Evolutionary conservation across 1,140 invertebrate species (phyloP).

Genomic region (Armadillidium nasatum): DNA sequence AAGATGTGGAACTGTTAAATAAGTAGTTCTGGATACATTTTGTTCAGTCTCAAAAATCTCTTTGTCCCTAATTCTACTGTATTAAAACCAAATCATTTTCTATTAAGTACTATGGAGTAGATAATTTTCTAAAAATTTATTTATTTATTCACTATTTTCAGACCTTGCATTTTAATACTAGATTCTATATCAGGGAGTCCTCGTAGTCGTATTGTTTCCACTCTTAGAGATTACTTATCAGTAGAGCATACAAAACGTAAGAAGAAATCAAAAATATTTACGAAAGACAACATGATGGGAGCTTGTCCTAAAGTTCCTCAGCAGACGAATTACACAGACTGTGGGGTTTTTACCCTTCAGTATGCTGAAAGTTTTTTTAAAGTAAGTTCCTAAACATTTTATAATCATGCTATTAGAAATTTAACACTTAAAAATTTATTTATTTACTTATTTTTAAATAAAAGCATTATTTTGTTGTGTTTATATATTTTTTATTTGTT

Average conservation of each 20-base stretch:
- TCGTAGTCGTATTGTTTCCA: slow-evolving; percentile 73
- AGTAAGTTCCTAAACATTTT: slow-evolving; percentile 46
- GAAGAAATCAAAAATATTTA: slow-evolving; percentile 61
- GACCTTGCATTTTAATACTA: slow-evolving; percentile 88
- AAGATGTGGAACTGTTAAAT: no score
- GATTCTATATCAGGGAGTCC: slow-evolving; percentile 81
- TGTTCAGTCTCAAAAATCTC: no score
- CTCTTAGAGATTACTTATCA: slow-evolving; percentile 79
- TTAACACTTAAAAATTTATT: no score
- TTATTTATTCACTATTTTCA: slow-evolving; percentile 39
- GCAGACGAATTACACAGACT: slow-evolving; percentile 94
- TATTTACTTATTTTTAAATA: no score
- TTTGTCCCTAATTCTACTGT: no score
- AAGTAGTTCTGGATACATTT: no score
- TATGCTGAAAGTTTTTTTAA: slow-evolving; percentile 92
- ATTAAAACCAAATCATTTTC: neutral
- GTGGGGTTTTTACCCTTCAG: slow-evolving; percentile 90
- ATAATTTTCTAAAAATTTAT: neutral
- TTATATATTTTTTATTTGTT: no score
- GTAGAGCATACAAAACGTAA: slow-evolving; percentile 80
- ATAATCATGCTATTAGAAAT: no score
- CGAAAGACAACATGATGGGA: slow-evolving; percentile 75
- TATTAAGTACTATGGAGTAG: neutral
- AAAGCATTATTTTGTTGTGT: no score
- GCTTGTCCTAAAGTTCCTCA: slow-evolving; percentile 84